A percentile compares a stretch with the other conserved stretches of the same genome.
These are phyloP conservation scores for Apodemia duryi DNA, from an alignment of 2,888 invertebrate genomes.

Conservation along the genomic window DNA sequence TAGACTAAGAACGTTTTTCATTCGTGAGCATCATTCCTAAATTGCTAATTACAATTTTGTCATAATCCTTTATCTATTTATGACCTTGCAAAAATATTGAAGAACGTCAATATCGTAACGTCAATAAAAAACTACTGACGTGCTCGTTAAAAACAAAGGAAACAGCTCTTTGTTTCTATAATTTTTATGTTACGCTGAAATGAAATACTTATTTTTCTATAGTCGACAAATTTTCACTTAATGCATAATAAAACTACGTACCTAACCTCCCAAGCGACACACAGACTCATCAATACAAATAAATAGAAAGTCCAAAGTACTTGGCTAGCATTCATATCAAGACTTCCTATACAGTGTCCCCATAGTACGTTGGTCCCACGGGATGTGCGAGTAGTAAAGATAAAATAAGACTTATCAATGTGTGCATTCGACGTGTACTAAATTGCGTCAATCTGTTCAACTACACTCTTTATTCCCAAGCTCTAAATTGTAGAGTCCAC, in stretches of 20 bases:
- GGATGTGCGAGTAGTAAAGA: constrained; percentile 68
- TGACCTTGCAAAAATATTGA: neutral
- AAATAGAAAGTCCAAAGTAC: constrained; percentile 49
- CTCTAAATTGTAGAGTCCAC: constrained; percentile 40
- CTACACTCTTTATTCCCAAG: constrained; percentile 57
- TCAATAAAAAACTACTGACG: neutral
- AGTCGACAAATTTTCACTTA: neutral
- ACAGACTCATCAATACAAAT: constrained; percentile 33
- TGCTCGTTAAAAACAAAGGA: neutral
- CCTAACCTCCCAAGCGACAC: constrained; percentile 11
- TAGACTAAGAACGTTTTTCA: neutral
- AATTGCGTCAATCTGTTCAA: constrained; percentile 68
- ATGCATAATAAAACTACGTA: neutral
- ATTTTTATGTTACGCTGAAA: neutral
- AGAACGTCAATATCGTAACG: neutral
- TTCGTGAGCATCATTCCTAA: neutral
- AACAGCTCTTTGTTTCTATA: neutral
- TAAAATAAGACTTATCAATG: constrained; percentile 60
- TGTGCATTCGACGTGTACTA: constrained; percentile 51
- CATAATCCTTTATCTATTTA: neutral
- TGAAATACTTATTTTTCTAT: too few relatives aligned
- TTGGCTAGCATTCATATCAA: constrained; percentile 62
- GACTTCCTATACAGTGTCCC: constrained; percentile 53
- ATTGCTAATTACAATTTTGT: neutral
- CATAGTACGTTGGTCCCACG: constrained; percentile 68